Conservation (phyloP, 2,797 vertebrate genomes). For the Siniperca undulata region DNA sequence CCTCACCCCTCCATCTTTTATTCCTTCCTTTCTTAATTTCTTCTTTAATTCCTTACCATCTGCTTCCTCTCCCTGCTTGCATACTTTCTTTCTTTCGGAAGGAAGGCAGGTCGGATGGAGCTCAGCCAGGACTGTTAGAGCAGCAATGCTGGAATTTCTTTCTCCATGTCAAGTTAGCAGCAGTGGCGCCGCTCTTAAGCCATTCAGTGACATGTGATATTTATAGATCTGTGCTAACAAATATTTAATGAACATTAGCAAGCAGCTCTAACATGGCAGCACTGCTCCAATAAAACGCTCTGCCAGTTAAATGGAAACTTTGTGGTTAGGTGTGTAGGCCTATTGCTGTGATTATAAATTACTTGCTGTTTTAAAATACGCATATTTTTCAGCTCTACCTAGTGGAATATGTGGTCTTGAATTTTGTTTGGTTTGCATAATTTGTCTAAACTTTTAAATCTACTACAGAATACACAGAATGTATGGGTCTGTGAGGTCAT, state of each 20-base stretch:
- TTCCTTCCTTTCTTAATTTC: slow-evolving; percentile 28
- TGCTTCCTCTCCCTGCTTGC: slow-evolving; percentile 7
- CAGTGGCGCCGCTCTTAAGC: slow-evolving; percentile 84
- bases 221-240: slow-evolving; percentile 88
- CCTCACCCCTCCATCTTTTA: slow-evolving; percentile 31
- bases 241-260: slow-evolving; percentile 89
- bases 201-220: slow-evolving; percentile 87
- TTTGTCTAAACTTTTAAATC: neutral
- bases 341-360: slow-evolving; percentile 22
- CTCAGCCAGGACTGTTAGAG: slow-evolving; percentile 36
- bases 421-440: neutral
- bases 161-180: slow-evolving; percentile 79
- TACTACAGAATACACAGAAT: neutral
- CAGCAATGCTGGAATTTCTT: slow-evolving; percentile 70
- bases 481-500: neutral
- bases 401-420: neutral
- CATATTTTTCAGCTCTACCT: neutral
- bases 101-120: slow-evolving; percentile 16
- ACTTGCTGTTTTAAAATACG: neutral
- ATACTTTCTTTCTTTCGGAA: slow-evolving; percentile 2
- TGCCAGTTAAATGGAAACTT: slow-evolving; percentile 52
- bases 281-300: slow-evolving; percentile 62
- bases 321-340: slow-evolving; percentile 23
- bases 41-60: slow-evolving; percentile 22
- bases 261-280: slow-evolving; percentile 74